phyloP scores from a whole-genome alignment of 37 sponge, comb jelly and placozoan genomes.

The Beroe forskalii region DNA sequence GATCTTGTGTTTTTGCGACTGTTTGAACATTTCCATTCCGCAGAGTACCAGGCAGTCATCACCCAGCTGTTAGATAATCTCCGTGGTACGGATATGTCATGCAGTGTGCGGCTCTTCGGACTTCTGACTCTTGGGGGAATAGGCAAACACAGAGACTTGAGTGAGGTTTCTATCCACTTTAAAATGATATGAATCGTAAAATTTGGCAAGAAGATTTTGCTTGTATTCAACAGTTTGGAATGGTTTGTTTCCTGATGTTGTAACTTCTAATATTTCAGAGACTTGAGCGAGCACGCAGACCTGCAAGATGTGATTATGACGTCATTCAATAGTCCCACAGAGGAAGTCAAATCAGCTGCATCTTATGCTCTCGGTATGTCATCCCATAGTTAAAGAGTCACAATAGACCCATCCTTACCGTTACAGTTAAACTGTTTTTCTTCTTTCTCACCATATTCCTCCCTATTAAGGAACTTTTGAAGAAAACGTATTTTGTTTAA shows the following conservation, averaged over 20 bases:
- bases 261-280: constrained; percentile 71
- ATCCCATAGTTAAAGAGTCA: no score
- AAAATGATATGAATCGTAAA: no score
- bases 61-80: constrained; percentile 47
- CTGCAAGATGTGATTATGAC: constrained; percentile 78
- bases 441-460: no score
- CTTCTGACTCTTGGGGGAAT: constrained; percentile 93
- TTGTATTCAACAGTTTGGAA: no score
- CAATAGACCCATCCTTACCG: no score
- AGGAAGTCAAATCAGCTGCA: constrained; percentile 95
- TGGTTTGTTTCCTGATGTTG: no score
- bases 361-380: constrained; percentile 88
- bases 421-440: no score
- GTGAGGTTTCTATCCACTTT: no score
- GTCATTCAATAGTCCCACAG: constrained; percentile 81
- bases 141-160: constrained; percentile 71
- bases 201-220: neutral
- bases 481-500: neutral
- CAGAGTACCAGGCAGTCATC: constrained; percentile 52
- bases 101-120: constrained; percentile 76
- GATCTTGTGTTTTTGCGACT: no score
- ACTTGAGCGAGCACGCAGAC: constrained; percentile 73
- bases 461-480: no score
- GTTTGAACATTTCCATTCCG: no score
- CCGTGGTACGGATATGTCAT: constrained; percentile 55